These are phyloP conservation scores for Pollenia amentaria DNA, from an alignment of 2,888 invertebrate genomes.

Conservation along the genomic window DNA sequence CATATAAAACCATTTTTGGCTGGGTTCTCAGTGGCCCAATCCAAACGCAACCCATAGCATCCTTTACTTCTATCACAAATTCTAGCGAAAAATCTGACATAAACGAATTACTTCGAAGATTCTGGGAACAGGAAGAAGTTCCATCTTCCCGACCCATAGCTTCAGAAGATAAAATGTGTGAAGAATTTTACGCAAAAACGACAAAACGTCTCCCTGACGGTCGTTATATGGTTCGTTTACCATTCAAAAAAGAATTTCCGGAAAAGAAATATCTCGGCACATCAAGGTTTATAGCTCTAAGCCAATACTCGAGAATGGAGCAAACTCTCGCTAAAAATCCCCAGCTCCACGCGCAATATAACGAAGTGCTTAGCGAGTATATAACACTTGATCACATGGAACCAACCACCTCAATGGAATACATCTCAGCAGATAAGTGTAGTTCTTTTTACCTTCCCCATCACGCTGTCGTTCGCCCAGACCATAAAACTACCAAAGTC, in stretches of 20 bases:
- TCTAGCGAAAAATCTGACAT: too few species aligned
- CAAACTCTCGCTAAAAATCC: too few species aligned
- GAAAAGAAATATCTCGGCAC: too few species aligned
- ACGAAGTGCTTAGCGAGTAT: conserved; percentile 25
- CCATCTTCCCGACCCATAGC: background rate
- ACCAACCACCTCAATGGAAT: background rate
- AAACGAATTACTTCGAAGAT: too few species aligned
- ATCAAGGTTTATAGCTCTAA: too few species aligned
- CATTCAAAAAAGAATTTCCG: too few species aligned
- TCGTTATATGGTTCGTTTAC: too few species aligned
- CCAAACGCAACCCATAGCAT: background rate
- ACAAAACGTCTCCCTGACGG: too few species aligned
- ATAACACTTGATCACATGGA: conserved; percentile 16
- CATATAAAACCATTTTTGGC: background rate
- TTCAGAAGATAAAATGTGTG: background rate
- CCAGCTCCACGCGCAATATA: background rate
- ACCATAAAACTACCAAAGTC: too few species aligned
- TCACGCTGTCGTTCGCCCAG: too few species aligned
- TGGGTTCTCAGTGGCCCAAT: conserved; percentile 19
- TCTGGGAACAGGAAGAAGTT: background rate
- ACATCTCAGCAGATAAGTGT: background rate
- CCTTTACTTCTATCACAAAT: background rate
- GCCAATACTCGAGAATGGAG: too few species aligned
- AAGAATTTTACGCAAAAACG: too few species aligned
- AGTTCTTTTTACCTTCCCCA: background rate